Percentiles rank a stretch among this genome's conserved stretches.
Conservation (phyloP, 1,140 invertebrate species). For the Pogonomyrmex californicus region DNA sequence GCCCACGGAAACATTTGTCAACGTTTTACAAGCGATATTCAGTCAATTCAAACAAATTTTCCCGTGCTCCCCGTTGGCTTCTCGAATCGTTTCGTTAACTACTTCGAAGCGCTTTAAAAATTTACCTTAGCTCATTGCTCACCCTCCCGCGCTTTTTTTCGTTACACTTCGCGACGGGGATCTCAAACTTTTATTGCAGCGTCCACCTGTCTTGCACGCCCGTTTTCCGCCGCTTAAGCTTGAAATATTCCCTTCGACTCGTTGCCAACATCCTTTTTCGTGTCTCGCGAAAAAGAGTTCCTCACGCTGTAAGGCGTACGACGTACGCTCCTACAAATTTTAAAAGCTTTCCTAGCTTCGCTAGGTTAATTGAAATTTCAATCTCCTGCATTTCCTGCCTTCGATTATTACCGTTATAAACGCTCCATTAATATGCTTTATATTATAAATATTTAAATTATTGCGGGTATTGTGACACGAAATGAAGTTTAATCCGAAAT, state of each 20-base stretch:
- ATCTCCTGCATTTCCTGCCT: background rate
- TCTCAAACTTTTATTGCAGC: constrained; percentile 34
- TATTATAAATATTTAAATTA: constrained; percentile 37
- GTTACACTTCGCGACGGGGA: background rate
- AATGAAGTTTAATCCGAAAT: background rate
- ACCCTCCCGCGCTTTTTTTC: background rate
- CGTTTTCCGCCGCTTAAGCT: constrained; percentile 10
- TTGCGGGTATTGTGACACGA: background rate
- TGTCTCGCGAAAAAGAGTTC: background rate
- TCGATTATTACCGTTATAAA: background rate
- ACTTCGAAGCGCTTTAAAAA: background rate
- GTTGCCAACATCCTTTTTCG: constrained; percentile 6
- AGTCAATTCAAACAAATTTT: background rate
- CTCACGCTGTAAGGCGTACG: background rate
- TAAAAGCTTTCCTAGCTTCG: background rate
- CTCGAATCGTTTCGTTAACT: background rate
- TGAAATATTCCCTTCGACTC: constrained; percentile 48
- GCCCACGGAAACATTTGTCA: background rate
- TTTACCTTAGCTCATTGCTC: background rate
- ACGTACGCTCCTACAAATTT: background rate
- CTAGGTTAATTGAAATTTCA: constrained; percentile 4
- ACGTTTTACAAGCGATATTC: background rate
- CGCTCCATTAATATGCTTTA: background rate
- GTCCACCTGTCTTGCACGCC: constrained; percentile 10
- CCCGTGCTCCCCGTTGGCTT: background rate